phyloP scores from a whole-genome alignment of 2,888 invertebrate species.

The Alcis repandata region DNA sequence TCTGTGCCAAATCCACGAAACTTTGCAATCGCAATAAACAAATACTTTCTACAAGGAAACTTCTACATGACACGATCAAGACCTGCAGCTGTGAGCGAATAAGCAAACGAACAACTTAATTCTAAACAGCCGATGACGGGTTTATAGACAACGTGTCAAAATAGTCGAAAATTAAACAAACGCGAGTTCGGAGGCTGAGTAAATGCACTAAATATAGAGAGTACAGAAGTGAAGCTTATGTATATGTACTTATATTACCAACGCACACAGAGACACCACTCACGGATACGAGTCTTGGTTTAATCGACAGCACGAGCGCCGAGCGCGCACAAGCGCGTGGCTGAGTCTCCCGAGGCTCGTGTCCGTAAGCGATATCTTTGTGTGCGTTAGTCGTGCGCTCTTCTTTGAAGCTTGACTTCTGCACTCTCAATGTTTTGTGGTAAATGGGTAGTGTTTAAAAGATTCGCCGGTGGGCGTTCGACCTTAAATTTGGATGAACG shows the following conservation, averaged over 20 bases:
- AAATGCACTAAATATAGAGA: no score
- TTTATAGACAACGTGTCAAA: slow-evolving; percentile 66
- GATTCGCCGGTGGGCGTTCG: slow-evolving; percentile 45
- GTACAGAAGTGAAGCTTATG: no score
- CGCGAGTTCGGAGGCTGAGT: slow-evolving; percentile 13
- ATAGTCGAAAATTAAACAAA: slow-evolving; percentile 37
- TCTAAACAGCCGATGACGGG: slow-evolving; percentile 80
- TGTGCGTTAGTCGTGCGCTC: no score
- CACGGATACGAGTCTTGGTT: no score
- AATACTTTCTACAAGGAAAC: slow-evolving; percentile 31
- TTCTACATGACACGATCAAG: slow-evolving; percentile 26
- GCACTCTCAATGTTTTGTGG: no score
- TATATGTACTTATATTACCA: no score
- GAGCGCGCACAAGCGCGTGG: no score
- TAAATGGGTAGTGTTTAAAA: slow-evolving; percentile 50
- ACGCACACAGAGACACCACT: no score
- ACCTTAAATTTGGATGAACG: slow-evolving; percentile 69
- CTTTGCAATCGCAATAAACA: slow-evolving; percentile 22
- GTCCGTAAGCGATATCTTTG: no score
- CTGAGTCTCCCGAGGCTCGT: no score
- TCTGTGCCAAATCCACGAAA: slow-evolving; percentile 10
- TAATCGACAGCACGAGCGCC: no score
- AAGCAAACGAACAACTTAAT: slow-evolving; percentile 67
- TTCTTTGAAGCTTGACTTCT: no score
- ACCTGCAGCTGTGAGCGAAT: slow-evolving; percentile 53